Evolutionary conservation across 1,140 invertebrate genomes (phyloP), one percentile per base, ranked within the genome.

Genomic region (Drosophila grimshawi): DNA sequence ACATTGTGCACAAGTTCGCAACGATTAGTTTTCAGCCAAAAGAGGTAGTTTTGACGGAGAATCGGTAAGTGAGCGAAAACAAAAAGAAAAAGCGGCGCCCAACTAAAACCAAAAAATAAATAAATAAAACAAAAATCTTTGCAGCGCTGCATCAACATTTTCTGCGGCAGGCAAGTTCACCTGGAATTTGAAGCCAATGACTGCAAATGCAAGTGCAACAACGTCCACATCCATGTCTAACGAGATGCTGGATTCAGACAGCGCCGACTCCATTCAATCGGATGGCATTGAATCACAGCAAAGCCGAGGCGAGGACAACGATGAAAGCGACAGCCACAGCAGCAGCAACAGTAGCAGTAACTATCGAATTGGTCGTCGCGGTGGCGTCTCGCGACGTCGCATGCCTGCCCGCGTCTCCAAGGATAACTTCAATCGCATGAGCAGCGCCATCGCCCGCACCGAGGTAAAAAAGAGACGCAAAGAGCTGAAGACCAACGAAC

Each of bases 391-490:
- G 0, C 81, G 90, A 0, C 90, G 90, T 6, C 74, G 81, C 6
- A 82, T 90, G 72, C 90, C 90, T 2, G 41, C 71, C 0, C 76
- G 90, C 4, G 60, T 73, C 3, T 83, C 90, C 8, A 92, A 92
- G 51, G 90, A 92, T 48, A 80, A 86, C n/a, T 86, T 86, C 11
- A 83, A 86, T 46, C 68, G 81, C 4, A 80, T 92, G 2, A 56
- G 90, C 61, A 88, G 90, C 19, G 60, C 63, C 37, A 92, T 92
- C 35, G 78, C 89, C 81, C 90, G 89, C 46, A 78, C 90, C 4
- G 53, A 43, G 0, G 78, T 76, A 10, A 90, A 80, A 32, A 89
- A 85, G 61, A 78, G 74, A 4, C 85, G 85, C 11, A 64, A 69
- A 3, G 85, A 89, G 29, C 68, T 89, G 0, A 70, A 45, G 10